These are phyloP conservation scores for Apus apus DNA, from an alignment of 2,113 vertebrate genomes.

Conservation along the genomic window DNA sequence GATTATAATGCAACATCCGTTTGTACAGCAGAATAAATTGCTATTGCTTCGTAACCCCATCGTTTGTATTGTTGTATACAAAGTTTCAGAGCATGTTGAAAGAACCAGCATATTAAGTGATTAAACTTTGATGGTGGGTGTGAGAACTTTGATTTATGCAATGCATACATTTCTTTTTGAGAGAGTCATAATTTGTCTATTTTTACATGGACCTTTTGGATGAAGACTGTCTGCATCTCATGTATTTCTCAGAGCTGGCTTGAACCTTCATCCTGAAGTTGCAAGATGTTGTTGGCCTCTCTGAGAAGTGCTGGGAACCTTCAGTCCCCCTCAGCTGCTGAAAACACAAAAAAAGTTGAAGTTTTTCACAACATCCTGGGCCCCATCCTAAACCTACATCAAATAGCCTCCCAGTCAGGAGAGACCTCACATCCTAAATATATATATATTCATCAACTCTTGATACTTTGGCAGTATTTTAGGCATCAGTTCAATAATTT, in stretches of 20 bases:
- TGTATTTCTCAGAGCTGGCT: neutral
- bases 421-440: neutral
- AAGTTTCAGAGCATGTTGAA: constrained; percentile 67
- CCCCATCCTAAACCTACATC: fast-evolving
- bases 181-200: constrained; percentile 56
- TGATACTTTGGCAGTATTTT: neutral
- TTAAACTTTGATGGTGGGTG: constrained; percentile 65
- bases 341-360: neutral
- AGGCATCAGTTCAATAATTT: constrained; percentile 2
- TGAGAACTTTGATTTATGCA: constrained; percentile 69
- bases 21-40: constrained; percentile 66
- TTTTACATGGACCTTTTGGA: constrained; percentile 32
- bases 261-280: neutral
- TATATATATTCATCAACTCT: neutral
- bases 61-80: constrained; percentile 65
- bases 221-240: neutral
- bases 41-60: constrained; percentile 64
- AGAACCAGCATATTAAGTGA: constrained; percentile 66
- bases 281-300: neutral
- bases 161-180: constrained; percentile 46
- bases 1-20: constrained; percentile 71
- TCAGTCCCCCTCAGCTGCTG: neutral
- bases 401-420: neutral
- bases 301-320: neutral
- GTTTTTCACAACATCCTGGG: neutral